Evolutionary conservation across 2,888 invertebrate genomes (phyloP).

Genomic region (Steinernema scapterisci): DNA sequence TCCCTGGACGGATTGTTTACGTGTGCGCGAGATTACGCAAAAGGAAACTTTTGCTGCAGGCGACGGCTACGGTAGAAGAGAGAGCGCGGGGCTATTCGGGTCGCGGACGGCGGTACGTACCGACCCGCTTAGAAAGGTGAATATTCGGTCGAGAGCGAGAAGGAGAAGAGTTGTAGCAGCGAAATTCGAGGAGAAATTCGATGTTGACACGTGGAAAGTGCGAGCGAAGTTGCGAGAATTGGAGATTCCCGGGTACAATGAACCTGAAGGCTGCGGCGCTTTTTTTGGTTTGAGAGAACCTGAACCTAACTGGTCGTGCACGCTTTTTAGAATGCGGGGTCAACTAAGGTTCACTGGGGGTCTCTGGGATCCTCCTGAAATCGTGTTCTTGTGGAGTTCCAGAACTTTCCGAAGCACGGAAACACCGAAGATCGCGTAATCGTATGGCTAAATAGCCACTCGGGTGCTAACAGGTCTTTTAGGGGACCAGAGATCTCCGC

Average conservation of each 20-base stretch:
- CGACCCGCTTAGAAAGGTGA: constrained; percentile 23
- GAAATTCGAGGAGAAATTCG: constrained; percentile 31
- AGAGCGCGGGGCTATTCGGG: constrained; percentile 14
- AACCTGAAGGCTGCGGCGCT: background rate
- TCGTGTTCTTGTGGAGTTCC: too few relatives aligned
- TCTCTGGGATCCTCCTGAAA: too few relatives aligned
- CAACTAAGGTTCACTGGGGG: too few relatives aligned
- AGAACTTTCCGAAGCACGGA: too few relatives aligned
- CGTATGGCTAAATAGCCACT: too few relatives aligned
- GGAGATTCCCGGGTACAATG: constrained; percentile 8
- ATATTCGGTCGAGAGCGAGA: constrained; percentile 23
- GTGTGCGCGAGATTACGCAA: background rate
- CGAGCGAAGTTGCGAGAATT: background rate
- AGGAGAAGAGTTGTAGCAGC: background rate
- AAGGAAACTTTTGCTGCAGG: background rate
- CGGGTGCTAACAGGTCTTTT: background rate
- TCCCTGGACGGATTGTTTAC: background rate
- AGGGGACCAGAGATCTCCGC: background rate
- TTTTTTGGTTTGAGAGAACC: background rate
- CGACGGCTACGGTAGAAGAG: constrained; percentile 9
- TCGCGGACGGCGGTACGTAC: constrained; percentile 28
- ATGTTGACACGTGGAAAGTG: background rate
- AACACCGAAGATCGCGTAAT: too few relatives aligned
- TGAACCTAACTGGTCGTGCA: too few relatives aligned
- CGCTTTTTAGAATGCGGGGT: too few relatives aligned